Percentiles rank a stretch among this genome's conserved stretches.
Conservation (phyloP, 2,113 vertebrate genomes). For the Platycercus adscitus region DNA sequence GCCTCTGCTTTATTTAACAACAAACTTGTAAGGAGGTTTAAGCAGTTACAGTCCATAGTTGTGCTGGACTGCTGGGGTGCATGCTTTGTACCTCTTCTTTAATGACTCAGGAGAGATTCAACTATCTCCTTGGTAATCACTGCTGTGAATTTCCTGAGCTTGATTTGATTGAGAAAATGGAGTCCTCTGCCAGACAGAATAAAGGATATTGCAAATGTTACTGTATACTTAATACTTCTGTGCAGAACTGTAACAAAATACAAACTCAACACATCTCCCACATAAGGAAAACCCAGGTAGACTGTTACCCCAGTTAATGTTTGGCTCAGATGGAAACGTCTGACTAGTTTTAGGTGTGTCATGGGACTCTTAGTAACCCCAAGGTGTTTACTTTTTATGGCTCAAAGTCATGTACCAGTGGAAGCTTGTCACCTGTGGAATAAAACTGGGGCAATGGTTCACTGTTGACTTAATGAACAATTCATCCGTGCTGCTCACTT, state of each 20-base stretch:
- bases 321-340: background rate
- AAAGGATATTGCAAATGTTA: background rate
- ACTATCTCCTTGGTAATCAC: background rate
- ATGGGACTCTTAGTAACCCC: background rate
- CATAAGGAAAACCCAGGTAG: background rate
- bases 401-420: background rate
- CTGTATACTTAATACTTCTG: too few species aligned
- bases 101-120: background rate
- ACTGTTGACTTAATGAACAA: background rate
- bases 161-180: background rate
- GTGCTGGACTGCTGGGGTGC: background rate
- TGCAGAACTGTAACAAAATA: background rate
- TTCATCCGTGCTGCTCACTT: background rate
- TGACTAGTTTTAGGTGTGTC: background rate
- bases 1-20: background rate
- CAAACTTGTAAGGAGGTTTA: background rate
- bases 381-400: background rate
- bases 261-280: background rate
- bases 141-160: background rate
- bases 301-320: background rate
- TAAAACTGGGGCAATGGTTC: background rate
- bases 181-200: background rate
- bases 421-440: background rate
- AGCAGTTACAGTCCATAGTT: fast-evolving
- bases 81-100: background rate